Percentiles rank a stretch among this genome's conserved stretches.
These are phyloP conservation scores for Stomorhina lunata DNA, from an alignment of 2,888 invertebrate species.

Conservation along the genomic window DNA sequence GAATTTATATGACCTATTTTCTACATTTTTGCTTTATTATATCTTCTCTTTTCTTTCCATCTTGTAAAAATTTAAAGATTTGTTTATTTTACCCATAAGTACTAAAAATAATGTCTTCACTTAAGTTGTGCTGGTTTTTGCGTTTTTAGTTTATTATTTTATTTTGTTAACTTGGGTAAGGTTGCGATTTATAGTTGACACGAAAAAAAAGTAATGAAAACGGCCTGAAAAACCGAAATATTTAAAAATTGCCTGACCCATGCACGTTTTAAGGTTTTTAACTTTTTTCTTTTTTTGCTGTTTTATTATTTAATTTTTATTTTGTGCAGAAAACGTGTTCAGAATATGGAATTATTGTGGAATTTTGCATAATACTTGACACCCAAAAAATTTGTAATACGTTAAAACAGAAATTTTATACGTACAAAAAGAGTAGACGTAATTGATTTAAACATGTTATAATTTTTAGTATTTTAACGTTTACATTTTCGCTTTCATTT, in stretches of 20 bases:
- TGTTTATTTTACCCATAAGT: background rate
- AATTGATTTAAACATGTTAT: constrained; percentile 21
- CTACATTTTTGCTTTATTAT: background rate
- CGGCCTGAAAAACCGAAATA: too few species aligned
- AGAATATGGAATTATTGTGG: constrained; percentile 33
- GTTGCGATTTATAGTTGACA: constrained; percentile 18
- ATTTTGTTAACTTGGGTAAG: constrained; percentile 48
- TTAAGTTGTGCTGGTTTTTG: background rate
- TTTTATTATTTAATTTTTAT: background rate
- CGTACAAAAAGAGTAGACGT: background rate
- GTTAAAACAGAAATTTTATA: background rate
- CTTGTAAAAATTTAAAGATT: constrained; percentile 1
- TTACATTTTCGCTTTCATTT: constrained; percentile 48
- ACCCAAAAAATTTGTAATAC: constrained; percentile 17
- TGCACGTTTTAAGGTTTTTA: constrained; percentile 39
- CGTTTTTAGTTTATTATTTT: background rate
- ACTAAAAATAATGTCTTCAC: background rate
- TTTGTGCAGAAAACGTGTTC: constrained; percentile 42
- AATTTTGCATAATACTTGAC: constrained; percentile 54
- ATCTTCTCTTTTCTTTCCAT: background rate
- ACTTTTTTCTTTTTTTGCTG: background rate
- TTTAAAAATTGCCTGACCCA: constrained; percentile 53
- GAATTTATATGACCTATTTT: constrained; percentile 53
- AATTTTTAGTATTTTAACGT: background rate
- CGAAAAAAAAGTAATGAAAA: constrained; percentile 8